Evolutionary conservation across 1,140 invertebrate genomes (phyloP).

Genomic region (Brachionus rotundiformis): DNA sequence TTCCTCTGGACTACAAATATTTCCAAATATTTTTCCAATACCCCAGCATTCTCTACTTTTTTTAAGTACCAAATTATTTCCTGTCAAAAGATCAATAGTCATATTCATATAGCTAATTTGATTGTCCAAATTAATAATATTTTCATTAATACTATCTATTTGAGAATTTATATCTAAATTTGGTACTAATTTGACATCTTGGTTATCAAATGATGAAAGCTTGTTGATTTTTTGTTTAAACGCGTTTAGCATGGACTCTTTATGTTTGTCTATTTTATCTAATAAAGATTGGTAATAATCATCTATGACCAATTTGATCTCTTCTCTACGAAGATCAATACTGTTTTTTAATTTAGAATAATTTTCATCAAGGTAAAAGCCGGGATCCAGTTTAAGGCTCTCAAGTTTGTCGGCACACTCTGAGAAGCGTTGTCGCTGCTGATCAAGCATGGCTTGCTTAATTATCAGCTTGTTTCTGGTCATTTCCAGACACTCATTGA

Average conservation of each 20-base stretch:
- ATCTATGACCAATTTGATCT: neutral
- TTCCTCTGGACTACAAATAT: neutral
- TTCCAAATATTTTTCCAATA: neutral
- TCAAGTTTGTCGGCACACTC: neutral
- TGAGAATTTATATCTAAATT: neutral
- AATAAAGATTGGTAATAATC: neutral
- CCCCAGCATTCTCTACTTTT: neutral
- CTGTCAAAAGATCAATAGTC: neutral
- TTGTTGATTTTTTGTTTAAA: neutral
- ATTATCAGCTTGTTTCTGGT: slow-evolving; percentile 7
- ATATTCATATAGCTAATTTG: neutral
- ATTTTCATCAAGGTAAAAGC: neutral
- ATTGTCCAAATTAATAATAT: neutral
- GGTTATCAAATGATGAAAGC: neutral
- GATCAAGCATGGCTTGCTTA: neutral
- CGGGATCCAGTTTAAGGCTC: neutral
- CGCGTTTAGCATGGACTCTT: neutral
- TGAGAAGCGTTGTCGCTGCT: neutral
- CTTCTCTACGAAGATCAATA: slow-evolving; percentile 4
- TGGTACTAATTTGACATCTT: no score
- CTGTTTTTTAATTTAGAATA: neutral
- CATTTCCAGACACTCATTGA: neutral
- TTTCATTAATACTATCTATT: neutral
- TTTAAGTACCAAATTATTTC: neutral
- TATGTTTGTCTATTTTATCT: neutral